Conservation (phyloP, 2,888 invertebrate genomes). For the Andrena chrysosceles region DNA sequence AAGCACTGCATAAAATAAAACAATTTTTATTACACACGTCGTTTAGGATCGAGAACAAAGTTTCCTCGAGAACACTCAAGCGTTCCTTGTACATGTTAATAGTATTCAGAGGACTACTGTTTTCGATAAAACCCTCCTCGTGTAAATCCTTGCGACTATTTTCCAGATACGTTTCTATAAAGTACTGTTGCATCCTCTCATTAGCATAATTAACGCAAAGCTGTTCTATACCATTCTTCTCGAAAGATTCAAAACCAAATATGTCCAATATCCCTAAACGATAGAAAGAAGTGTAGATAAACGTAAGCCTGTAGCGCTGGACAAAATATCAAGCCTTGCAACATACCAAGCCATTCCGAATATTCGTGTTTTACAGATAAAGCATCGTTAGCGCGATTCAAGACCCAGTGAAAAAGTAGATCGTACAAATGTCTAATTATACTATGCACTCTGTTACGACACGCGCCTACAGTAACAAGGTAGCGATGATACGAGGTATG, state of each 20-base stretch:
- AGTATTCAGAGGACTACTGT: slow-evolving; percentile 64
- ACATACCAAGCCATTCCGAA: slow-evolving; percentile 77
- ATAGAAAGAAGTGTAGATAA: not conserved
- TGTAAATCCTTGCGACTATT: slow-evolving; percentile 74
- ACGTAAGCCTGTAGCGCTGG: not conserved
- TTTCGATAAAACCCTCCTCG: slow-evolving; percentile 77
- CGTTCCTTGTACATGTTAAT: slow-evolving; percentile 75
- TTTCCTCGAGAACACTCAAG: slow-evolving; percentile 76
- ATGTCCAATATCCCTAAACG: slow-evolving; percentile 81
- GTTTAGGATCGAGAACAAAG: slow-evolving; percentile 81
- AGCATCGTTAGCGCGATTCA: slow-evolving; percentile 76
- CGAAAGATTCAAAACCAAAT: slow-evolving; percentile 83
- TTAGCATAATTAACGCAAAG: slow-evolving; percentile 83
- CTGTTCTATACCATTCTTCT: slow-evolving; percentile 78
- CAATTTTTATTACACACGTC: slow-evolving; percentile 74
- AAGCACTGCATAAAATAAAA: not conserved
- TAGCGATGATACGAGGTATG: slow-evolving; percentile 78
- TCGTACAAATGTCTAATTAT: slow-evolving; percentile 83
- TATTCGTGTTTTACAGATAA: slow-evolving; percentile 69
- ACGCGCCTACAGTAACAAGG: slow-evolving; percentile 80
- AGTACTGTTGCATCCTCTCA: slow-evolving; percentile 81
- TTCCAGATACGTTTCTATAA: slow-evolving; percentile 79
- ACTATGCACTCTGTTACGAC: slow-evolving; percentile 82
- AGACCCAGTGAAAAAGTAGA: slow-evolving; percentile 82
- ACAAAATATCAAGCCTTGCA: not conserved